Conservation (phyloP, 2,888 invertebrate species). For the Yponomeuta sedellus region DNA sequence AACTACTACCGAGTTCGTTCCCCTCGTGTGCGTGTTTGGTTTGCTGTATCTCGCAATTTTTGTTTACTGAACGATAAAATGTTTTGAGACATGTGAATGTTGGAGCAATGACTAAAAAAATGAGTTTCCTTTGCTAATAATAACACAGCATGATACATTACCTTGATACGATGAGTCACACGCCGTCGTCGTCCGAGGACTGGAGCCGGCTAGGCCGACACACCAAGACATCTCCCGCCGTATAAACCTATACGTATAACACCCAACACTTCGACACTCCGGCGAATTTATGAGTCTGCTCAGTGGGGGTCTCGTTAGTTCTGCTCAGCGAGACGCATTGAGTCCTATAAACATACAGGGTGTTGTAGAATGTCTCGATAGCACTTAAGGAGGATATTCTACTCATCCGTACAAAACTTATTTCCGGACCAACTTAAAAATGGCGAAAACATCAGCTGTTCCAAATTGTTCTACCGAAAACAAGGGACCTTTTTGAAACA, state of each 20-base stretch:
- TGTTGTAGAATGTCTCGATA: too few species aligned
- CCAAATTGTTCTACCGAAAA: too few species aligned
- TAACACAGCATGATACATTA: slow-evolving; percentile 19
- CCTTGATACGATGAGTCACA: slow-evolving; percentile 55
- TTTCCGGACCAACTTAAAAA: too few species aligned
- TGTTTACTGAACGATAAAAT: neutral
- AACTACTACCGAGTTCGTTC: slow-evolving; percentile 12
- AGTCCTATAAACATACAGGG: slow-evolving; percentile 3
- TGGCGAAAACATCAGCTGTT: too few species aligned
- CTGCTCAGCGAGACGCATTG: slow-evolving; percentile 7
- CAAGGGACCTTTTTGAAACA: too few species aligned
- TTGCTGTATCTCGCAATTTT: neutral
- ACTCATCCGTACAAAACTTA: too few species aligned
- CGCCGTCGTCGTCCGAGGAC: slow-evolving; percentile 30
- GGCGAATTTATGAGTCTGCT: slow-evolving; percentile 38
- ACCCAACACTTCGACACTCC: slow-evolving; percentile 24
- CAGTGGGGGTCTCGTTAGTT: slow-evolving; percentile 40
- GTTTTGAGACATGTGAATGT: neutral
- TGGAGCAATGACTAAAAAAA: neutral
- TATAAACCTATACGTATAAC: slow-evolving; percentile 18
- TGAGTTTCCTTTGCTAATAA: slow-evolving; percentile 4
- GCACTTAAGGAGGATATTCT: too few species aligned
- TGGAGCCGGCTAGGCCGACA: slow-evolving; percentile 48
- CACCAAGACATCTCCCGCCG: slow-evolving; percentile 13
- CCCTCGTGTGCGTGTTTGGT: slow-evolving; percentile 2